Evolutionary conservation across 2,797 vertebrate species (phyloP).

Genomic region (Australoheros facetus): DNA sequence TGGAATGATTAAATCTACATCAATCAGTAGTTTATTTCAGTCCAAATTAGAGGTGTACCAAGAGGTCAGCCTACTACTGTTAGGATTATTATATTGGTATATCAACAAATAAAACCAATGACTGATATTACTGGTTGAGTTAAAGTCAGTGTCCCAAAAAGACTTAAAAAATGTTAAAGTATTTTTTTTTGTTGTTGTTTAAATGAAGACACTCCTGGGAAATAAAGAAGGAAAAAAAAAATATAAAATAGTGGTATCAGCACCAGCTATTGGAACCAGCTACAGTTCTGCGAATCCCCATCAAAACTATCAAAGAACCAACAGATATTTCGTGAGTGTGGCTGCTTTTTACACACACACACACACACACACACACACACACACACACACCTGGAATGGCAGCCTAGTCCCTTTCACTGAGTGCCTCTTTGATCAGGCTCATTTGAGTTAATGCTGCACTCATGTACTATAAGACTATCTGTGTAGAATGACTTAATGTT

Average conservation of each 20-base stretch:
- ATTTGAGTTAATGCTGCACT: conserved; percentile 33
- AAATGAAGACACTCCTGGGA: neutral
- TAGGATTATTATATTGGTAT: neutral
- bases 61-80: neutral
- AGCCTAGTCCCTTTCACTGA: neutral
- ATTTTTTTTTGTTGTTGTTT: no score
- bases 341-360: neutral
- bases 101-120: no score
- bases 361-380: fast-evolving
- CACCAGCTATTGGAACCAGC: neutral
- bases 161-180: neutral
- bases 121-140: neutral
- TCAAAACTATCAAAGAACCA: neutral
- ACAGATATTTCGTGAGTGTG: no score
- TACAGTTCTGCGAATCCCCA: neutral
- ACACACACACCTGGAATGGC: conserved; percentile 4
- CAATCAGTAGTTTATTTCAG: neutral
- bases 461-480: neutral
- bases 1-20: neutral
- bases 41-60: neutral
- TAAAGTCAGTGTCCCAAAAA: neutral
- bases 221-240: neutral
- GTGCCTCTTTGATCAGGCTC: conserved; percentile 15
- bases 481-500: conserved; percentile 14
- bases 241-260: neutral